Evolutionary conservation across 2,888 invertebrate genomes (phyloP).

Genomic region (Lamellibrachia satsuma): DNA sequence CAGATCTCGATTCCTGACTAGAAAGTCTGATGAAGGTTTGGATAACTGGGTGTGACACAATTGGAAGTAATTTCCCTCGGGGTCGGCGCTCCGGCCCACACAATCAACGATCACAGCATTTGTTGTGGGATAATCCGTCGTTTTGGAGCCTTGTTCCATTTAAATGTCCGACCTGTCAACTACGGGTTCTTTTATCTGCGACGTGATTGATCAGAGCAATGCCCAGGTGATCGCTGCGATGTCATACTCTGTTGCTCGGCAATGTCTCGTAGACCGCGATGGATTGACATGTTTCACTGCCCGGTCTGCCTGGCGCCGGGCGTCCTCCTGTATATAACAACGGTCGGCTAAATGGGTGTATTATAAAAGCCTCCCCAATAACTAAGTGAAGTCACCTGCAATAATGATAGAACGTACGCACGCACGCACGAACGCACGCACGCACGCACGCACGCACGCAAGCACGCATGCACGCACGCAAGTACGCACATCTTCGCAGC

Average conservation of each 20-base stretch:
- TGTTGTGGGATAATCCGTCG: background rate
- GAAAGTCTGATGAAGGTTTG: background rate
- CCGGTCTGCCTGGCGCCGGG: background rate
- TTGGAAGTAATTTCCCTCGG: background rate
- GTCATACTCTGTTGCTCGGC: background rate
- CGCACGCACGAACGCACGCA: no score
- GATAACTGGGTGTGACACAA: slow-evolving; percentile 1
- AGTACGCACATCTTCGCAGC: no score
- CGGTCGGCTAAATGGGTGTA: background rate
- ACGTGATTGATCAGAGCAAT: background rate
- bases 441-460: no score
- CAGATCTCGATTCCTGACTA: background rate
- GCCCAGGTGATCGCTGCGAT: background rate
- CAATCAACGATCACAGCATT: background rate
- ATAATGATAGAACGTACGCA: no score
- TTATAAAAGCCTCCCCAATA: background rate
- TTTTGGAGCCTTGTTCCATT: background rate
- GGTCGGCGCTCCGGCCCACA: background rate
- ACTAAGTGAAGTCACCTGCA: background rate
- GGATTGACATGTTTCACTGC: background rate
- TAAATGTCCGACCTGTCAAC: background rate
- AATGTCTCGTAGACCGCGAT: background rate
- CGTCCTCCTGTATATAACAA: background rate
- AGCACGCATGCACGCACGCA: no score
- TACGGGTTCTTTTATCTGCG: background rate